phyloP scores from a whole-genome alignment of 2,888 invertebrate genomes.

The Elegia similella region DNA sequence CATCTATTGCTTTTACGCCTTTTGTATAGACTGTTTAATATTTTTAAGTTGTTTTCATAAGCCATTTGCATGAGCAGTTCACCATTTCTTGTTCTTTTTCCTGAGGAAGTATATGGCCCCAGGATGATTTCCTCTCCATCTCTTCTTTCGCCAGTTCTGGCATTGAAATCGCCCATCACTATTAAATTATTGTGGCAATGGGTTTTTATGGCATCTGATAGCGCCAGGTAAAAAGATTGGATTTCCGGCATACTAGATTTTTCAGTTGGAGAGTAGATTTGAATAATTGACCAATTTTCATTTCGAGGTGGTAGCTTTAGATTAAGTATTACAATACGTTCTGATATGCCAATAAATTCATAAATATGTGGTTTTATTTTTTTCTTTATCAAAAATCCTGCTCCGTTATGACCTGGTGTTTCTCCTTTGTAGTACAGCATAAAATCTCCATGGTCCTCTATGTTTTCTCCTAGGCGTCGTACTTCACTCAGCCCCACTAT shows the following conservation, averaged over 20 bases:
- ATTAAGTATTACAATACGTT: constrained; percentile 18
- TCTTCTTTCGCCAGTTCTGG: too few relatives aligned
- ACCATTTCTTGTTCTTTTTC: too few relatives aligned
- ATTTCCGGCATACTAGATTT: constrained; percentile 19
- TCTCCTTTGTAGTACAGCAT: constrained; percentile 1
- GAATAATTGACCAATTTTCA: constrained; percentile 20
- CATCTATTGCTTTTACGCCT: too few relatives aligned
- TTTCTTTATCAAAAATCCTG: constrained; percentile 10
- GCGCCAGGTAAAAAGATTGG: constrained; percentile 25
- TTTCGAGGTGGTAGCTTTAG: constrained; percentile 12
- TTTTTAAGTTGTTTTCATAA: too few relatives aligned
- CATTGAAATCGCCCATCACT: too few relatives aligned
- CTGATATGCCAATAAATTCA: constrained; percentile 7
- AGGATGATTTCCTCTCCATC: too few relatives aligned
- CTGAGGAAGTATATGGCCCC: too few relatives aligned
- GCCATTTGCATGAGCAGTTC: too few relatives aligned
- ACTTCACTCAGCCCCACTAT: constrained; percentile 7
- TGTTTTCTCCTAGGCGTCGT: neutral
- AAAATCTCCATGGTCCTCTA: constrained; percentile 3
- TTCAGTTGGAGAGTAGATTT: constrained; percentile 24
- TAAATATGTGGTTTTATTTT: neutral
- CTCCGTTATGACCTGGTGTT: neutral
- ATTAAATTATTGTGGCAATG: too few relatives aligned
- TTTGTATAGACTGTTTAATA: too few relatives aligned
- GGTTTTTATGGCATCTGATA: too few relatives aligned